Evolutionary conservation across 2,888 invertebrate species (phyloP), one percentile per base, ranked within the genome.

Genomic region (Harmothoe impar): DNA sequence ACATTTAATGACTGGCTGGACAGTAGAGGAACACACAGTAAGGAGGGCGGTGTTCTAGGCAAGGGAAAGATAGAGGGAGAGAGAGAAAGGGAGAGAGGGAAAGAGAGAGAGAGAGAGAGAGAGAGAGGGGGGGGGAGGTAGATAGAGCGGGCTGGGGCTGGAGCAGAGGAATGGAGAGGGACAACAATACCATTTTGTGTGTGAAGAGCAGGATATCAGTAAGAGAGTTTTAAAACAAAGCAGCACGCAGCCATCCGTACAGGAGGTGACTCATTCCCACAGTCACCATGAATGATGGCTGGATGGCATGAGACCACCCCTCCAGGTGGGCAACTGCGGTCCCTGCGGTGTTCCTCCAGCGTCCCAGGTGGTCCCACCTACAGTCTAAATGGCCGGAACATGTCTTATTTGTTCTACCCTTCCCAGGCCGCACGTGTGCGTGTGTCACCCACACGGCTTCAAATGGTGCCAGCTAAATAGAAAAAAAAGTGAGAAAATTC

Each of bases 211-310:
- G 62, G 62, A 43, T 62, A 62, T 62, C n/a, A n/a, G 20, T 20
- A 62, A 62, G 62, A 62, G n/a, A n/a, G n/a, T 62, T 15, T 77
- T 77, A 77, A 77, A 77, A 77, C 77, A 77, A 77, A 31, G 77
- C 25, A 25, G 25, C 85, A 35, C 5, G 25, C 85, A 35, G 35
- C 51, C 31, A 68, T 68, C 17, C 68, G n/a, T 68, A n/a, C n/a
- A 25, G 68, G 68, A 68, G n/a, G 68, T 77, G 77, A 77, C 29
- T 77, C 77, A 77, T 25, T 31, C 29, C 77, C 77, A 25, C 29
- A 25, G 62, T 62, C 62, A 12, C 20, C 23, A 62, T 62, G 62
- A 62, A 5, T 5, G 62, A 62, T 62, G n/a, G 62, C 1, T n/a
- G n/a, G 23, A 62, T 62, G 62, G 62, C 62, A 62, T 62, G 62